phyloP scores from a whole-genome alignment of 2,888 invertebrate genomes.

The Acleris cristana region DNA sequence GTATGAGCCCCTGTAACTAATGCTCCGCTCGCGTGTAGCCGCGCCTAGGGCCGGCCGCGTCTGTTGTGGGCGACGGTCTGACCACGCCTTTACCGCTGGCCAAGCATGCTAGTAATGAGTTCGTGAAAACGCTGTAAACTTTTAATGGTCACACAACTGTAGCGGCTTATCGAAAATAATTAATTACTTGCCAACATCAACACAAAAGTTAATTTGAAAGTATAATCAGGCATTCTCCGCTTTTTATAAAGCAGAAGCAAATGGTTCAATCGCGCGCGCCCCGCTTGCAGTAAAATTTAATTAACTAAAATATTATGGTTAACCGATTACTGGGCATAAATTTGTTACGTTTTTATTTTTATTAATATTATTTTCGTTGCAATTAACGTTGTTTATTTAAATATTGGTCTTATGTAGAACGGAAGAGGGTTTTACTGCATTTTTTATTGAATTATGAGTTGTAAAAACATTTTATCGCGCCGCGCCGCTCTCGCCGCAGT shows the following conservation, averaged over 20 bases:
- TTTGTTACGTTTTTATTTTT: constrained; percentile 14
- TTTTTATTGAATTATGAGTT: constrained; percentile 33
- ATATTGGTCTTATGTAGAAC: constrained; percentile 27
- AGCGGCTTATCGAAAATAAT: constrained; percentile 15
- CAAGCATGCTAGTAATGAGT: constrained; percentile 20
- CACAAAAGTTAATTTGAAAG: not conserved
- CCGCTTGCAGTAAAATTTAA: not conserved
- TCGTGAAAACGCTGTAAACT: constrained; percentile 20
- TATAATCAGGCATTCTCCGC: no score
- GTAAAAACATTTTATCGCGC: constrained; percentile 26
- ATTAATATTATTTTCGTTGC: constrained; percentile 16
- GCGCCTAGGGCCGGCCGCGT: constrained; percentile 56
- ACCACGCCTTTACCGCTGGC: constrained; percentile 38
- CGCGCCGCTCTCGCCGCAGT: constrained; percentile 9
- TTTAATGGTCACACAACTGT: constrained; percentile 22
- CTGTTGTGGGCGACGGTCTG: constrained; percentile 22
- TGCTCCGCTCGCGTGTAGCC: constrained; percentile 74
- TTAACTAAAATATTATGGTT: constrained; percentile 6
- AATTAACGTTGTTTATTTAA: constrained; percentile 34
- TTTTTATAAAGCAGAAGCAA: no score
- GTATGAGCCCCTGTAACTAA: constrained; percentile 54
- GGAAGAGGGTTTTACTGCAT: constrained; percentile 33
- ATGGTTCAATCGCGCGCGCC: not conserved
- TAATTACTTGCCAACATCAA: constrained; percentile 4
- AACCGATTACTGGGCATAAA: constrained; percentile 14